Conservation (phyloP, 2,797 vertebrate genomes). For the Platalea minor region DNA sequence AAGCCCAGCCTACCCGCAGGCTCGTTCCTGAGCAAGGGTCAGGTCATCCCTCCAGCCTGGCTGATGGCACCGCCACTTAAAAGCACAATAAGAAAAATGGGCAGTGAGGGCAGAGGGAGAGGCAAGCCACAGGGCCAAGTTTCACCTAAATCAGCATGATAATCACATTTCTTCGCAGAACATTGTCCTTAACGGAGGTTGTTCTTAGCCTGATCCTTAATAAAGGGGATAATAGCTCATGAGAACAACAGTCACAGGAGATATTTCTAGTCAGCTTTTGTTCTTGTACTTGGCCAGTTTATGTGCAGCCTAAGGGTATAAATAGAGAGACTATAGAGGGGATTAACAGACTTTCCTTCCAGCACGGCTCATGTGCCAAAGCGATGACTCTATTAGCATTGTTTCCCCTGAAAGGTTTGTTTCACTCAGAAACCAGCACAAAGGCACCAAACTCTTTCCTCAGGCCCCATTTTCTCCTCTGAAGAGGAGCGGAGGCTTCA, state of each 20-base stretch:
- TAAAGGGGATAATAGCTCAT: slow-evolving; percentile 39
- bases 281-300: slow-evolving; percentile 47
- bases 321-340: slow-evolving; percentile 34
- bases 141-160: slow-evolving; percentile 56
- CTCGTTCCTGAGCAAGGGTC: not conserved
- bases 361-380: slow-evolving; percentile 37
- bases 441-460: slow-evolving; percentile 13
- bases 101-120: not conserved
- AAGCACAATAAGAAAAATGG: not conserved
- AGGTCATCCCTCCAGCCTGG: not conserved
- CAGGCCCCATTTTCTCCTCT: not conserved
- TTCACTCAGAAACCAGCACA: slow-evolving; percentile 22
- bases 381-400: slow-evolving; percentile 58
- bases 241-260: slow-evolving; percentile 46
- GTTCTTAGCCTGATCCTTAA: slow-evolving; percentile 45
- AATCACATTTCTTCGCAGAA: slow-evolving; percentile 50
- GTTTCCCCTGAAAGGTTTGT: slow-evolving; percentile 42
- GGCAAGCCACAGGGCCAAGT: slow-evolving; percentile 8
- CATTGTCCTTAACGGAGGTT: slow-evolving; percentile 34
- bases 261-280: slow-evolving; percentile 58
- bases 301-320: slow-evolving; percentile 49
- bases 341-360: slow-evolving; percentile 56
- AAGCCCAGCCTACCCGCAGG: not conserved
- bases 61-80: not conserved
- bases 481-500: not conserved